Conservation (phyloP, 2,797 vertebrate species). For the Sebastes miniatus region DNA sequence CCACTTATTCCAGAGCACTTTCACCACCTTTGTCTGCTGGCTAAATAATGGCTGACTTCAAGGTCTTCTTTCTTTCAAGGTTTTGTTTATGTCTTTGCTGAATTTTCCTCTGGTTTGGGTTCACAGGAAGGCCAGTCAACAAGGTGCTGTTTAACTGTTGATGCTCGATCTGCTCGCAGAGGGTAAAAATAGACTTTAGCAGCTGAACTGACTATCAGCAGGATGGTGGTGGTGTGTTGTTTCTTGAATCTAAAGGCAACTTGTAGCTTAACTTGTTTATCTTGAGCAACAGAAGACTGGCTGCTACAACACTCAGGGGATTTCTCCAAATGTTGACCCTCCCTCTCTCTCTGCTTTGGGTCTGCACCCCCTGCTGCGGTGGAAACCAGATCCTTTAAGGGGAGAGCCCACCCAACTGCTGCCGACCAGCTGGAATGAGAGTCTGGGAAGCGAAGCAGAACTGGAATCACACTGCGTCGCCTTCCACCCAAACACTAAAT, state of each 20-base stretch:
- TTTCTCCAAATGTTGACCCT: slow-evolving; percentile 62
- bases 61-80: background rate
- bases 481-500: slow-evolving; percentile 55
- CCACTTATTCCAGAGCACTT: slow-evolving; percentile 24
- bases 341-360: slow-evolving; percentile 21
- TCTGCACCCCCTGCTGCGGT: slow-evolving; percentile 65
- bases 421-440: slow-evolving; percentile 71
- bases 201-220: slow-evolving; percentile 2
- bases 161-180: slow-evolving; percentile 18
- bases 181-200: slow-evolving; percentile 39
- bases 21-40: slow-evolving; percentile 6
- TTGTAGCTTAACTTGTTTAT: slow-evolving; percentile 46
- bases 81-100: slow-evolving; percentile 42
- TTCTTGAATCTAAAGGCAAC: slow-evolving; percentile 22
- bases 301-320: slow-evolving; percentile 40
- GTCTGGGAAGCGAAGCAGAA: slow-evolving; percentile 65
- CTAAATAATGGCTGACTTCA: slow-evolving; percentile 15
- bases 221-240: background rate
- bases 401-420: slow-evolving; percentile 77
- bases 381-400: slow-evolving; percentile 77
- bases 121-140: slow-evolving; percentile 44
- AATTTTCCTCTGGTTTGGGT: slow-evolving; percentile 22
- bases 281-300: slow-evolving; percentile 40
- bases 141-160: slow-evolving; percentile 29
- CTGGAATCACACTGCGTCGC: slow-evolving; percentile 47